Conservation (phyloP, 2,797 vertebrate species). For the Thamnophis elegans region DNA sequence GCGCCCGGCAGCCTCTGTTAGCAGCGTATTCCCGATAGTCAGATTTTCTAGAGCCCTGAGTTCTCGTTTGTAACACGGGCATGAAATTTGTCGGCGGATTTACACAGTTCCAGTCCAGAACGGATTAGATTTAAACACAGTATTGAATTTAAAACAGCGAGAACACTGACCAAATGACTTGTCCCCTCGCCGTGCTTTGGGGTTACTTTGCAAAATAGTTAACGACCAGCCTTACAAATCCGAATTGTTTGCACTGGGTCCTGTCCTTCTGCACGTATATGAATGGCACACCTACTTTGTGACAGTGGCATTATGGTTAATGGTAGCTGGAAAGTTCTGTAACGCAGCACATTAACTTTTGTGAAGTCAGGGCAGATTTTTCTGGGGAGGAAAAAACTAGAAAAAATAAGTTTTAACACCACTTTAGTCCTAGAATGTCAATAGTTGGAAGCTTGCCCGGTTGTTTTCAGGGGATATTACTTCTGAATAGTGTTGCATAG, state of each 20-base stretch:
- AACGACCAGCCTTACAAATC: background rate
- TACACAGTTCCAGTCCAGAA: background rate
- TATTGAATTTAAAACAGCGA: too few relatives aligned
- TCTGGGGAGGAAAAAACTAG: background rate
- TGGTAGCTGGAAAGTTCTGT: constrained; percentile 20
- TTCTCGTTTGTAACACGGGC: background rate
- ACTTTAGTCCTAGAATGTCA: background rate
- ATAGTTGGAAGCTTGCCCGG: background rate
- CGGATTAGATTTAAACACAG: background rate
- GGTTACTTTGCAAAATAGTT: background rate
- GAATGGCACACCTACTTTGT: background rate
- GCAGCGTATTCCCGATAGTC: background rate
- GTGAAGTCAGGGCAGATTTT: background rate
- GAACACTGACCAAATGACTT: background rate
- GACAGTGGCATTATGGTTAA: background rate
- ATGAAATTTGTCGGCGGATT: background rate
- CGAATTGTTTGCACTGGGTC: background rate
- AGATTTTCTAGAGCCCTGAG: rapidly evolving
- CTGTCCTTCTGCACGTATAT: background rate
- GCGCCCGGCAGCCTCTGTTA: background rate
- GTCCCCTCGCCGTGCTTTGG: background rate
- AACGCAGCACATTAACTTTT: background rate
- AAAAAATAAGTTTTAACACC: background rate
- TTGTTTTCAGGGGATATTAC: background rate
- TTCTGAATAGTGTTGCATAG: background rate